phyloP scores from a whole-genome alignment of 92 coral and sea anemone genomes.

The Blastomussa wellsi region DNA sequence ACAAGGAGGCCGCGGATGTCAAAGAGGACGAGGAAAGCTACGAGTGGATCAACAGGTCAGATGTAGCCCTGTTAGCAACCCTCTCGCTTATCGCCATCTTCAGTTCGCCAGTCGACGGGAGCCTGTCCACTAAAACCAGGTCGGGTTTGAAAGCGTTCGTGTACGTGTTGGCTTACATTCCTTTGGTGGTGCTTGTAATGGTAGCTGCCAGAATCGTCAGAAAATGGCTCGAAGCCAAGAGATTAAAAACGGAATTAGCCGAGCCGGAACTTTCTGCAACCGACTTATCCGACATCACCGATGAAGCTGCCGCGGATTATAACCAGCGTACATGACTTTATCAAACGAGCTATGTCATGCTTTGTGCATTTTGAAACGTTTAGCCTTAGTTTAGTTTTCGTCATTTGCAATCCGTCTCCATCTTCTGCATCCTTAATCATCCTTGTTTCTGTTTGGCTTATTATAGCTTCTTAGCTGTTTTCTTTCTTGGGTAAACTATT shows the following conservation, averaged over 20 bases:
- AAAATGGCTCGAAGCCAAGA: constrained; percentile 18
- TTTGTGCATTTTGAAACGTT: too few species aligned
- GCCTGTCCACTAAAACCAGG: background rate
- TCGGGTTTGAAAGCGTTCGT: background rate
- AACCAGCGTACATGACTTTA: background rate
- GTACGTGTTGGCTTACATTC: constrained; percentile 21
- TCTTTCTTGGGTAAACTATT: too few species aligned
- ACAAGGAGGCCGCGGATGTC: constrained; percentile 62
- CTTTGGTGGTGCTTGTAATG: constrained; percentile 10
- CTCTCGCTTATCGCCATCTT: constrained; percentile 36
- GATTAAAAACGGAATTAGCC: background rate
- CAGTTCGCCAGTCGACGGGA: constrained; percentile 31
- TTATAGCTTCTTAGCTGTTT: too few species aligned
- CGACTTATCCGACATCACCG: constrained; percentile 29
- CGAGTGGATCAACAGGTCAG: constrained; percentile 46
- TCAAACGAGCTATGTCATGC: too few species aligned
- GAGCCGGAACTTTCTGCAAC: constrained; percentile 26
- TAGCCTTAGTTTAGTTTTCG: too few species aligned
- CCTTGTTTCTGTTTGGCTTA: too few species aligned
- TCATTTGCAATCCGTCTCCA: too few species aligned
- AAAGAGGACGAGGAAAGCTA: constrained; percentile 51
- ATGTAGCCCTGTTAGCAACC: constrained; percentile 28
- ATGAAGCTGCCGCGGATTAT: background rate
- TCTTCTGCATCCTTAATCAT: too few species aligned
- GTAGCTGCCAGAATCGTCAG: constrained; percentile 15